phyloP scores from a whole-genome alignment of 1,140 invertebrate genomes.

The Vanessa atalanta region DNA sequence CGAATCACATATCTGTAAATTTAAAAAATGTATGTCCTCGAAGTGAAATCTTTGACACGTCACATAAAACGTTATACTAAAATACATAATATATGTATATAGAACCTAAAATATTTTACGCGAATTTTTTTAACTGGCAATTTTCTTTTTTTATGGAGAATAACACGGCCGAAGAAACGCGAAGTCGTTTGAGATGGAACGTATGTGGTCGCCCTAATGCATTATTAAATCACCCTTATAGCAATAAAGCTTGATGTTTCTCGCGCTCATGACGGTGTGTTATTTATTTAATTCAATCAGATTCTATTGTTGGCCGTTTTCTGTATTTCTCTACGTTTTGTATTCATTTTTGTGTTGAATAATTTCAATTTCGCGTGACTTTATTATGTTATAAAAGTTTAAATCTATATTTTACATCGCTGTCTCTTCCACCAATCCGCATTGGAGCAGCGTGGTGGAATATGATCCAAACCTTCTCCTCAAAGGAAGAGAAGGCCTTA shows the following conservation, averaged over 20 bases:
- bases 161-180: neutral
- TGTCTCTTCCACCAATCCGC: neutral
- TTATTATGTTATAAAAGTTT: neutral
- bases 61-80: too few relatives aligned
- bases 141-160: neutral
- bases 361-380: conserved; percentile 1
- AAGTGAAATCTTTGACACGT: too few relatives aligned
- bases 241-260: conserved; percentile 23
- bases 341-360: conserved; percentile 5
- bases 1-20: too few relatives aligned
- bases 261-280: conserved; percentile 10
- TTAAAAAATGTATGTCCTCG: too few relatives aligned
- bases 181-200: neutral
- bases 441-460: neutral
- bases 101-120: too few relatives aligned
- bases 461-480: too few relatives aligned
- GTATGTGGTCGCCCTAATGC: conserved; percentile 8
- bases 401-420: neutral
- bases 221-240: conserved; percentile 19
- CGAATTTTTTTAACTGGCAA: too few relatives aligned
- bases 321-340: neutral
- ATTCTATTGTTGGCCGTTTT: conserved; percentile 20
- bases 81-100: too few relatives aligned
- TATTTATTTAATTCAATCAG: conserved; percentile 37
- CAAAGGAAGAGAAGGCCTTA: too few relatives aligned